Evolutionary conservation across 2,888 invertebrate species (phyloP), one percentile per base, ranked within the genome.

Genomic region (Oegoconia quadripuncta): DNA sequence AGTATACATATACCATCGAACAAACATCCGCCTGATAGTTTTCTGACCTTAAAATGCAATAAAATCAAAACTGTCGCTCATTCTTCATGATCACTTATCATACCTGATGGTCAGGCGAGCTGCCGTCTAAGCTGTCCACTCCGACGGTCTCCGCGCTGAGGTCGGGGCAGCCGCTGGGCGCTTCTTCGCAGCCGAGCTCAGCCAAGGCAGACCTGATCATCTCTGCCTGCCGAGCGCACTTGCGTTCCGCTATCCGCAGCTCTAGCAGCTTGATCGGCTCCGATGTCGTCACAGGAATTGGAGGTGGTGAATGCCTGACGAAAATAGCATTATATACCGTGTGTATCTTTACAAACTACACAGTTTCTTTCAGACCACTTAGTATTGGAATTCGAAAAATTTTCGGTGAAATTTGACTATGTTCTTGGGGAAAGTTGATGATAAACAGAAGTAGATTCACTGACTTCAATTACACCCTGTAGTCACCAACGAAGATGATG

Each of bases 161-260:
- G 76, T 95, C 95, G 8, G 91, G 91, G 69, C 95, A 95, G 34
- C 95, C 96, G 5, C 94, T 93, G 11, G 96, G 96, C 41, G 94
- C 90, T 80, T 96, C 95, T 74, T 96, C 95, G 68, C 95, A 95
- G 39, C 96, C 95, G 17, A 96, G 88, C 74, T 96, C 95, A 42
- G 94, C 95, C 42, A 96, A 79, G n/a, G 96, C 95, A 30, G 92
- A 90, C 59, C 93, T 91, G 51, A 96, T 95, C 72, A 96, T 91
- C 65, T 96, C 95, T 3, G 93, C 91, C 66, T 97, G 93, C 57
- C 92, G 92, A 42, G 93, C 91, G 73, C 95, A 91, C 71, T 95
- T 95, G 45, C 95, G 91, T 71, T 97, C 95, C 48, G 93, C 92
- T 59, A 96, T 95, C 53, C 93, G 91, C 42, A 95, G 78, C 63